Evolutionary conservation across 2,113 vertebrate species (phyloP), one percentile per base, ranked within the genome.

Genomic region (Barnardius zonarius): DNA sequence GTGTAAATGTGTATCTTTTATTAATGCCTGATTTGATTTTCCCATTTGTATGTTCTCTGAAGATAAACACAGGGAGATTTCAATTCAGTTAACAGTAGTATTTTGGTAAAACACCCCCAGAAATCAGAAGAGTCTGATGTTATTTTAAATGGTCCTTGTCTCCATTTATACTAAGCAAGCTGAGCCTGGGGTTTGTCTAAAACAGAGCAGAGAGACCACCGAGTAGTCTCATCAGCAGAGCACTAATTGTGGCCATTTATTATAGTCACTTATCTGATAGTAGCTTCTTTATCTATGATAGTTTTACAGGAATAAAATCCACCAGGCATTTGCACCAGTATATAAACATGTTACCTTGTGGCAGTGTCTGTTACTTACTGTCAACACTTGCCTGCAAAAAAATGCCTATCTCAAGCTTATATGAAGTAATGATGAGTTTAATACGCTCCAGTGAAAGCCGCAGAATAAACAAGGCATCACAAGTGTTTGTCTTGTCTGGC

Each of bases 261-360:
- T 98, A 98, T 97, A 97, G 97, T 98, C 95, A 97, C 97, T 99
- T 98, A 99, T 99, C 99, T 98, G 98, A 99, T 98, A 98, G 98
- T 94, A 95, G 96, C 94, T 96, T 98, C 97, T 98, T 98, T 98
- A 98, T 99, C 98, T 98, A 95, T 97, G 98, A 96, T 97, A 96
- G 97, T 96, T 98, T 98, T 98, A 98, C 98, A 98, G 98, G 97
- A 96, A 98, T 98, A 97, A 97, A 98, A 98, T 97, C 97, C 98
- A 97, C 98, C 98, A 98, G 98, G 98, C 98, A 96, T 97, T 97
- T 84, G 88, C 94, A 94, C 96, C 88, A 95, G 86, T 96, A 49
- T 98, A 96, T 98, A 98, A 98, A 98, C 98, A 97, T 94, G 97
- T 97, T 97, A 97, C 95, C 96, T 97, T 95, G 97, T 97, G 97